These are phyloP conservation scores for Tubulanus polymorphus DNA, from an alignment of 2,888 invertebrate species.

Conservation along the genomic window DNA sequence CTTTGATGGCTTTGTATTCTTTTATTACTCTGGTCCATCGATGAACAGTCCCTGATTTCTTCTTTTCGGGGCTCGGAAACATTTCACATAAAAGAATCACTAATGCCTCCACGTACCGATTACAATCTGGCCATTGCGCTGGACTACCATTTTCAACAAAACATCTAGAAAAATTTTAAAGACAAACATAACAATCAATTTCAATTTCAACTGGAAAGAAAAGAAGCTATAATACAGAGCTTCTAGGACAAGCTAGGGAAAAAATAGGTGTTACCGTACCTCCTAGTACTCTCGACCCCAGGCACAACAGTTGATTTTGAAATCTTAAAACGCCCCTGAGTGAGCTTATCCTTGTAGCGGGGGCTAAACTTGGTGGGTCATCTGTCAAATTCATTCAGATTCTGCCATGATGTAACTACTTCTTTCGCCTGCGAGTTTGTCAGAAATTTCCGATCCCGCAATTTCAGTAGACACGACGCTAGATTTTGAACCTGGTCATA, in stretches of 20 bases:
- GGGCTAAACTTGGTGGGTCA: conserved; percentile 3
- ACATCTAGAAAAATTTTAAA: conserved; percentile 3
- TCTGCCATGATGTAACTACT: not conserved
- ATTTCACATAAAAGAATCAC: not conserved
- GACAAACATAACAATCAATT: too few relatives aligned
- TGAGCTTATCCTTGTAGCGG: conserved; percentile 1
- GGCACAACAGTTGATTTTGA: conserved; percentile 6
- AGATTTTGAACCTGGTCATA: not conserved
- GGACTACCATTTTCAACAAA: conserved; percentile 10
- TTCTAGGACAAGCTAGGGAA: too few relatives aligned
- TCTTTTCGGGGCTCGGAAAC: not conserved
- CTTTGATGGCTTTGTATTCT: conserved; percentile 6
- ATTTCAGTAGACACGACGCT: not conserved
- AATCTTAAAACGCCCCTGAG: conserved; percentile 11
- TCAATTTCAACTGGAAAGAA: too few relatives aligned
- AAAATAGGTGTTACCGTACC: too few relatives aligned
- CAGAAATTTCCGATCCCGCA: not conserved
- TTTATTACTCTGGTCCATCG: conserved; percentile 5
- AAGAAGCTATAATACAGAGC: too few relatives aligned
- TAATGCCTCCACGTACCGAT: conserved; percentile 12
- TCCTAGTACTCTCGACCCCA: conserved; percentile 12
- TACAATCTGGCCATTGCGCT: conserved; percentile 6
- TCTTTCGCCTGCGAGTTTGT: not conserved
- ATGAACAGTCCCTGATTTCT: not conserved
- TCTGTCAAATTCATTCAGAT: conserved; percentile 11